Conservation (phyloP, 2,888 invertebrate species). For the Orchestes rusci region DNA sequence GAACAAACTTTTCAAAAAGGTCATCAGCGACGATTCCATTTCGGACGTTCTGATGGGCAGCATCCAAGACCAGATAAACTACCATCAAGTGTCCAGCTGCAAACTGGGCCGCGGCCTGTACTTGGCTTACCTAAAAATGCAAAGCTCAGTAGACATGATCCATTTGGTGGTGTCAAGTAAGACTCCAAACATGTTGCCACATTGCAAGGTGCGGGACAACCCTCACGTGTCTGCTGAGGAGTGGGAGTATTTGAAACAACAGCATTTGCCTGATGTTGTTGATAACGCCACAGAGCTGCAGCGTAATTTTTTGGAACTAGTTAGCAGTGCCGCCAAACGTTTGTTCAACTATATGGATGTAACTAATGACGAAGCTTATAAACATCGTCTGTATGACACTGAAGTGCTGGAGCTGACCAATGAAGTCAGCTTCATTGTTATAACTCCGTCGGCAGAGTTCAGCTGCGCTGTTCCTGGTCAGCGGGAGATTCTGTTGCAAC, state of each 20-base stretch:
- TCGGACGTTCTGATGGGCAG: constrained; percentile 80
- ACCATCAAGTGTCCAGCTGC: constrained; percentile 74
- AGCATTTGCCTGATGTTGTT: constrained; percentile 46
- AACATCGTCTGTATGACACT: constrained; percentile 81
- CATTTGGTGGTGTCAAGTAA: constrained; percentile 88
- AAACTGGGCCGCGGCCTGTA: constrained; percentile 84
- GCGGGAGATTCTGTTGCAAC: constrained; percentile 74
- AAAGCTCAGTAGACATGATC: constrained; percentile 91
- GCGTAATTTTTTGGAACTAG: constrained; percentile 69
- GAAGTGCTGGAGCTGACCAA: constrained; percentile 89
- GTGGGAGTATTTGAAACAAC: constrained; percentile 81
- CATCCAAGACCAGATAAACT: constrained; percentile 70
- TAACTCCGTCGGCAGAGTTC: constrained; percentile 86
- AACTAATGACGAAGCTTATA: constrained; percentile 57
- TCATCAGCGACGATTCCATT: constrained; percentile 67
- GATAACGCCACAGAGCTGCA: constrained; percentile 66
- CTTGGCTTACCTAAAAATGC: constrained; percentile 92
- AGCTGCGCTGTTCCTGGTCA: constrained; percentile 88
- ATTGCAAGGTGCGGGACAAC: constrained; percentile 87
- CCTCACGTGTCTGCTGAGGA: constrained; percentile 95
- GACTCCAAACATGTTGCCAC: constrained; percentile 91
- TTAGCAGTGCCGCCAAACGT: constrained; percentile 66
- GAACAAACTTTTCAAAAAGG: constrained; percentile 64
- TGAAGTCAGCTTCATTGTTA: constrained; percentile 85
- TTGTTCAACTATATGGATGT: constrained; percentile 78